A percentile compares a stretch with the other conserved stretches of the same genome.
These are phyloP conservation scores for Bombus balteatus DNA, from an alignment of 1,140 invertebrate genomes.

Conservation along the genomic window DNA sequence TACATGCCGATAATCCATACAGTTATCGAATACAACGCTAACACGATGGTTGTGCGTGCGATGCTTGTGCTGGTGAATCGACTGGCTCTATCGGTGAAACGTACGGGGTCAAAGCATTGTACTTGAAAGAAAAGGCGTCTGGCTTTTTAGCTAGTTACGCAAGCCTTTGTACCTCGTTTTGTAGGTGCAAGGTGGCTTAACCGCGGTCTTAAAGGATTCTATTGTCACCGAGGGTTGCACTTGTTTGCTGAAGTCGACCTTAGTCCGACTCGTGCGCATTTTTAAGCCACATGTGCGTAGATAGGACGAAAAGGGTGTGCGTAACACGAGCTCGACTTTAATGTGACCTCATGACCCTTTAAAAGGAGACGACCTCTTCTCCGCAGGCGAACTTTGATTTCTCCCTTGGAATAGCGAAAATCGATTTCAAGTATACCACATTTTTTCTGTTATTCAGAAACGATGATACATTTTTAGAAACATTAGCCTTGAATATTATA, in stretches of 20 bases:
- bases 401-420: not conserved
- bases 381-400: conserved; percentile 14
- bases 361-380: conserved; percentile 30
- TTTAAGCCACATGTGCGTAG: not conserved
- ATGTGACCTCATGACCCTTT: conserved; percentile 53
- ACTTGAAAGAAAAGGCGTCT: not conserved
- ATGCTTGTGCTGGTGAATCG: conserved; percentile 8
- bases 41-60: not conserved
- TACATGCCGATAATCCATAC: not conserved
- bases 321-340: conserved; percentile 40
- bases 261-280: not conserved
- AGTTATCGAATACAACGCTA: not conserved
- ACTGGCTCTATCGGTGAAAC: not conserved
- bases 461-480: not conserved
- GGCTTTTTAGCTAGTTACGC: conserved; percentile 15
- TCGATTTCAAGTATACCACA: not conserved
- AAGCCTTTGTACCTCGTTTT: conserved; percentile 9
- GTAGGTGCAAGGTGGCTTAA: conserved; percentile 5
- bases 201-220: conserved; percentile 16
- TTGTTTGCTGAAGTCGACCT: conserved; percentile 7
- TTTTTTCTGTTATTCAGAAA: not conserved
- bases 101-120: not conserved
- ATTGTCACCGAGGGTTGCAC: conserved; percentile 7
- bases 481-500: not conserved
- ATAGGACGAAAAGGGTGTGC: conserved; percentile 9